Conservation (phyloP, 2,888 invertebrate species). For the Gymnoscelis rufifasciata region DNA sequence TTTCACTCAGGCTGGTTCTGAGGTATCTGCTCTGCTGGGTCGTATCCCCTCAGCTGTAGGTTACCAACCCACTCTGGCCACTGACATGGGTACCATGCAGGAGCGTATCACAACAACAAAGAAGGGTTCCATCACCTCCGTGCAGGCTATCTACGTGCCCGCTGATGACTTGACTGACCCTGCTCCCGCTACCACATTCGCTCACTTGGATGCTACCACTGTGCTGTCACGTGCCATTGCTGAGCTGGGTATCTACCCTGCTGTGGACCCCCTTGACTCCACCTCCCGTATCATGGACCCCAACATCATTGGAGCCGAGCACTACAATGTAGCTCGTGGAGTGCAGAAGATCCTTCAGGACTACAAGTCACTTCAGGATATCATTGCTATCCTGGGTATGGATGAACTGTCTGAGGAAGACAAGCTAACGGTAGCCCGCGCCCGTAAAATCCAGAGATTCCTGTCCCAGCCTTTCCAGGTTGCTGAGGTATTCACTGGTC, state of each 20-base stretch:
- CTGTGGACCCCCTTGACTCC: conserved; percentile 96
- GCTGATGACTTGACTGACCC: conserved; percentile 98
- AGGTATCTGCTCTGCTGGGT: conserved; percentile 93
- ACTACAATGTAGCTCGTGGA: conserved; percentile 93
- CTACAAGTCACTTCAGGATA: conserved; percentile 87
- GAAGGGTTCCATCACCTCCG: conserved; percentile 97
- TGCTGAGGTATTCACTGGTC: conserved; percentile 96
- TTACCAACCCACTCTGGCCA: conserved; percentile 96
- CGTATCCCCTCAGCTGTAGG: conserved; percentile 98
- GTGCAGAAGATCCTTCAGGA: conserved; percentile 96
- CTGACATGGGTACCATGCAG: conserved; percentile 99
- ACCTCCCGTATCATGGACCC: conserved; percentile 97
- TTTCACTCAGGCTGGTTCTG: conserved; percentile 95
- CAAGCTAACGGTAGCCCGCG: conserved; percentile 94
- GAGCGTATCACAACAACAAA: conserved; percentile 96
- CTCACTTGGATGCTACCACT: conserved; percentile 97
- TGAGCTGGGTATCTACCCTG: conserved; percentile 95
- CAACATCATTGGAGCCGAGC: conserved; percentile 92
- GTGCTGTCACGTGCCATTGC: conserved; percentile 95
- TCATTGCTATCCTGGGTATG: conserved; percentile 93
- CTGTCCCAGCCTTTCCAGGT: conserved; percentile 96
- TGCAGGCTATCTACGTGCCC: conserved; percentile 97
- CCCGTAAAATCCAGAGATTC: conserved; percentile 96
- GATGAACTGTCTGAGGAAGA: conserved; percentile 97
- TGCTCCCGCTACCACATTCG: conserved; percentile 96